Evolutionary conservation across 2,113 vertebrate genomes (phyloP).

Genomic region (Onychorhynchus coronatus): DNA sequence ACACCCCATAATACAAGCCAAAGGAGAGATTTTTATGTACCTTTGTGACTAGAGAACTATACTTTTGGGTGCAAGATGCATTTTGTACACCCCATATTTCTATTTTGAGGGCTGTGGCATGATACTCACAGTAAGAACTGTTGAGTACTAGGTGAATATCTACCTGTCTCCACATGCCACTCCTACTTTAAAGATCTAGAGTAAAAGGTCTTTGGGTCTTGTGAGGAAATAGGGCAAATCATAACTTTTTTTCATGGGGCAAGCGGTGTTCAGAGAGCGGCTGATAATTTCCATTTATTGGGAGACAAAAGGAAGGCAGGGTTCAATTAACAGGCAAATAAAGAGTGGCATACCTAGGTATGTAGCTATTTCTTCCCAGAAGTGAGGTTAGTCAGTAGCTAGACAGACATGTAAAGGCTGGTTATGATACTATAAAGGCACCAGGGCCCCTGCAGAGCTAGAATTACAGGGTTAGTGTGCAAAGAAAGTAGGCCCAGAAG

Average conservation of each 20-base stretch:
- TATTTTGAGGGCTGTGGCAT: background rate
- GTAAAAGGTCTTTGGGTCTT: background rate
- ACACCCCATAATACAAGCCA: background rate
- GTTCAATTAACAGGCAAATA: background rate
- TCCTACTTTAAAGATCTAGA: background rate
- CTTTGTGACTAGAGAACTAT: background rate
- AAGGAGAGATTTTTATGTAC: background rate
- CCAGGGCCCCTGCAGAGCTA: background rate
- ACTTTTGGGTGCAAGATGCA: background rate
- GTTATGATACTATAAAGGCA: background rate
- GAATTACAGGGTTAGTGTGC: slow-evolving; percentile 34
- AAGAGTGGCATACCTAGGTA: background rate
- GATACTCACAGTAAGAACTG: background rate
- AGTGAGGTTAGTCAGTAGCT: background rate
- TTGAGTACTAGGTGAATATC: background rate
- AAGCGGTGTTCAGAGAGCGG: background rate
- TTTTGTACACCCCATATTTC: background rate
- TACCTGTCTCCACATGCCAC: background rate
- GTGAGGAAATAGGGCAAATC: background rate
- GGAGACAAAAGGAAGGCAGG: background rate
- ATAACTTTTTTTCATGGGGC: background rate
- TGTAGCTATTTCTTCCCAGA: background rate
- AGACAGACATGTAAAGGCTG: background rate
- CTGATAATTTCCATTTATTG: background rate
- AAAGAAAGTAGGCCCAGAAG: slow-evolving; percentile 14